Conservation (phyloP, 2,113 vertebrate genomes). For the Taurulus bubalis region DNA sequence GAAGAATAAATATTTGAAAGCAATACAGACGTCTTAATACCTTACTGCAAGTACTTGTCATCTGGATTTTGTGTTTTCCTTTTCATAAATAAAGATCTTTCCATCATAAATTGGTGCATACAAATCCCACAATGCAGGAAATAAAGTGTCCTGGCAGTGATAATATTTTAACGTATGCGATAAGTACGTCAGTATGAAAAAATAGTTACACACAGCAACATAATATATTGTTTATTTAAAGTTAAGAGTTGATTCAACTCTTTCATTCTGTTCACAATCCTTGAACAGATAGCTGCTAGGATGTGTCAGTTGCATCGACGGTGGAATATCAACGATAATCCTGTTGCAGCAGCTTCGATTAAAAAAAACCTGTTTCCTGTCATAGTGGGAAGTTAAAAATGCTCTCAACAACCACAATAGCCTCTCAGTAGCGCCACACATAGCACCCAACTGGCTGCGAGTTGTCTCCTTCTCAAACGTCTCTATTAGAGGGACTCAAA, state of each 20-base stretch:
- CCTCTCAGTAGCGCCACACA: conserved; percentile 25
- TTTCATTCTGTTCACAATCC: too few relatives aligned
- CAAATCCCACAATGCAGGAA: background rate
- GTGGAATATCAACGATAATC: conserved; percentile 17
- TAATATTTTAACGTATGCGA: too few relatives aligned
- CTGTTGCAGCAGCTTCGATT: conserved; percentile 23
- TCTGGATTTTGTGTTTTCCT: background rate
- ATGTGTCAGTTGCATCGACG: conserved; percentile 22
- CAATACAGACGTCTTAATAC: background rate
- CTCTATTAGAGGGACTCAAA: conserved; percentile 44
- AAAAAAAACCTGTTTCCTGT: conserved; percentile 29
- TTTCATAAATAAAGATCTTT: background rate
- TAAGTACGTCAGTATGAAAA: too few relatives aligned
- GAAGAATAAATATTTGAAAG: background rate
- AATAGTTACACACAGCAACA: background rate
- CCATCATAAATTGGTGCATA: background rate
- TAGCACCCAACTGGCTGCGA: conserved; percentile 30
- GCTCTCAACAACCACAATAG: conserved; percentile 19
- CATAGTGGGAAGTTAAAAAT: conserved; percentile 20
- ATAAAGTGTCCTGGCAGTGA: background rate
- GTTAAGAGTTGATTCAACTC: too few relatives aligned
- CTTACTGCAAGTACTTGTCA: background rate
- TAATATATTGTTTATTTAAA: background rate
- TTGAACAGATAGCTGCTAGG: conserved; percentile 17
- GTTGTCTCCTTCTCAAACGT: conserved; percentile 34